Conservation (phyloP, 2,113 vertebrate genomes). For the Chitala chitala region DNA sequence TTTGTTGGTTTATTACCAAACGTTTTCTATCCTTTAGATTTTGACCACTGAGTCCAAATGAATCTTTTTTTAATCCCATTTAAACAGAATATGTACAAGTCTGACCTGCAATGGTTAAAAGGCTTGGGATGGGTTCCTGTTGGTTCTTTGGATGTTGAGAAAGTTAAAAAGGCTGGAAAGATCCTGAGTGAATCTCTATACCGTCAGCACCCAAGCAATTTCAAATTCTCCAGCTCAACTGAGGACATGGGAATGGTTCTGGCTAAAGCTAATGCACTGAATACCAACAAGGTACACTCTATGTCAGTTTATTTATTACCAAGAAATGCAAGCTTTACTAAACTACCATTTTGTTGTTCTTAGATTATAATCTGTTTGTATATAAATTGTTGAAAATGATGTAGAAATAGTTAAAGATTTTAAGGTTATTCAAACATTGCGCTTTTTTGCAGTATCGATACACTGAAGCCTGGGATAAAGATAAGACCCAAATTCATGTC, state of each 20-base stretch:
- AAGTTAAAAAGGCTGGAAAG: slow-evolving; percentile 64
- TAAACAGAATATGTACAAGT: slow-evolving; percentile 65
- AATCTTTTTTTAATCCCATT: too few relatives aligned
- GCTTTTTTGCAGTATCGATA: too few relatives aligned
- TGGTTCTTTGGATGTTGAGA: slow-evolving; percentile 71
- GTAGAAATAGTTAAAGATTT: background rate
- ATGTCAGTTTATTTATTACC: background rate
- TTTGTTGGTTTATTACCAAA: too few relatives aligned
- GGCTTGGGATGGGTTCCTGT: slow-evolving; percentile 71
- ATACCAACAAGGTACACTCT: slow-evolving; percentile 65
- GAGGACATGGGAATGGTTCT: slow-evolving; percentile 68
- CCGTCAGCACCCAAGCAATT: slow-evolving; percentile 68
- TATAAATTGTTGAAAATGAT: background rate
- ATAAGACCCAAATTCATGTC: too few relatives aligned
- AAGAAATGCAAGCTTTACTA: background rate
- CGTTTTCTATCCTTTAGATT: slow-evolving; percentile 35
- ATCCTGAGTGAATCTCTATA: slow-evolving; percentile 70
- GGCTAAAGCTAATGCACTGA: slow-evolving; percentile 72
- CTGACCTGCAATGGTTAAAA: slow-evolving; percentile 68
- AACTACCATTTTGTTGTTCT: background rate
- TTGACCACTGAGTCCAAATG: too few relatives aligned
- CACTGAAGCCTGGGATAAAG: too few relatives aligned
- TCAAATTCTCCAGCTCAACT: slow-evolving; percentile 63
- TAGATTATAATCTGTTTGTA: too few relatives aligned
- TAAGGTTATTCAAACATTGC: too few relatives aligned